These are phyloP conservation scores for Spongilla lacustris DNA, from an alignment of 37 sponge, comb jelly and placozoan species.

Conservation along the genomic window DNA sequence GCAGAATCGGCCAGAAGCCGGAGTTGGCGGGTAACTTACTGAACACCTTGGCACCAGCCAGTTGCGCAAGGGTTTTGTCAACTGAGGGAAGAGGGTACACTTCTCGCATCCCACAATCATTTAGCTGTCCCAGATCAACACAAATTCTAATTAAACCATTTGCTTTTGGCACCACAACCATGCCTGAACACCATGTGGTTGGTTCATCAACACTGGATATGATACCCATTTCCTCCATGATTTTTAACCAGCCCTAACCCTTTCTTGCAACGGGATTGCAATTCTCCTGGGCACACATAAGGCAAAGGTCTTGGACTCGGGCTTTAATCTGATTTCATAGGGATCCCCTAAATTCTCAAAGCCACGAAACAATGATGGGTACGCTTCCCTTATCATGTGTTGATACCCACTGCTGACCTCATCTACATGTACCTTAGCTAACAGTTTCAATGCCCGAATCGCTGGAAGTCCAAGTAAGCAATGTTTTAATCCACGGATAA, in stretches of 20 bases:
- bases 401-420: not conserved
- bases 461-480: slow-evolving; percentile 33
- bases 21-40: slow-evolving; percentile 12
- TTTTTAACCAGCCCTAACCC: slow-evolving; percentile 15
- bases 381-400: not conserved
- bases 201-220: slow-evolving; percentile 46
- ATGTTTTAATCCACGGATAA: slow-evolving; percentile 12
- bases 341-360: slow-evolving; percentile 27
- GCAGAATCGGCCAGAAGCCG: slow-evolving; percentile 47
- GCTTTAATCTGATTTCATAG: slow-evolving; percentile 13
- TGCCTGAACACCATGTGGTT: slow-evolving; percentile 47
- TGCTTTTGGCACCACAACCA: slow-evolving; percentile 41
- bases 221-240: slow-evolving; percentile 21
- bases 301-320: slow-evolving; percentile 8
- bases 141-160: slow-evolving; percentile 21
- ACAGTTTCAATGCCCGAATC: slow-evolving; percentile 12
- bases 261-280: slow-evolving; percentile 3
- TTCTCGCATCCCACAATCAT: slow-evolving; percentile 16
- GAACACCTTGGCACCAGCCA: slow-evolving; percentile 18
- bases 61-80: slow-evolving; percentile 36
- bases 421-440: slow-evolving; percentile 15
- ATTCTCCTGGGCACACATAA: slow-evolving; percentile 16
- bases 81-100: slow-evolving; percentile 25
- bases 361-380: slow-evolving; percentile 15
- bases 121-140: slow-evolving; percentile 18